Base-by-base conservation (phyloP, 2,888 invertebrate genomes). In the Tetragonisca angustula region DNA sequence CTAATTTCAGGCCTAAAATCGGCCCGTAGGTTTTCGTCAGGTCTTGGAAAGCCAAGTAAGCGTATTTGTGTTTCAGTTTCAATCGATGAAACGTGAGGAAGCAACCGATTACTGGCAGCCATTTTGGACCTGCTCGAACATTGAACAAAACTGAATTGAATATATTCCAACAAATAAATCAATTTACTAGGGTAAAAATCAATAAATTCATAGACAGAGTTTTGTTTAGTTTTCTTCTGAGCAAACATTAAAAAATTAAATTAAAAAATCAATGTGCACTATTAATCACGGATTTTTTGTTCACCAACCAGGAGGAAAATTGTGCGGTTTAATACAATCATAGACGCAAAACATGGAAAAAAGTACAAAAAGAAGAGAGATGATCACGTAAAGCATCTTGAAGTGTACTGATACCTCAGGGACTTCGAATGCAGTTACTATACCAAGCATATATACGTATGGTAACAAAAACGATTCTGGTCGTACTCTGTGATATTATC, bases 1-100 rank as follows among this genome's bases (percentile, higher is more conserved):
- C 97, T 76, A 97, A 92, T 90, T 96, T 96, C 62, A 97, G 92
- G 0, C 97, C 97, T 6, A 97, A 94, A 0, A 97, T 94, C 15
- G 96, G 95, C 0, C 97, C 97, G 89, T 97, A 97, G 70, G 93
- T 92, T 84, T 95, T 93, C 0, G 96, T 94, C 81, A 97, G 92
- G 87, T 96, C 95, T 62, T 96, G 94, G 92, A 97, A 95, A 0
- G 96, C 97, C 86, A 96, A 94, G 94, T 97, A 96, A 85, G 96
- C 95, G 89, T 95, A 96, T 21, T 95, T 95, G 27, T 94, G 90
- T 76, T 93, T 92, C 2, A 94, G 95, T 9, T 94, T 92, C 43
- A 95, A 86, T 59, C 90, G 91, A 50, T 92, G 91, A 81, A 95
- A 95, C 43, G 92, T 86, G 0, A 93, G 89, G 4, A 95, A 94